Conservation (phyloP, 2,797 vertebrate genomes). For the Dipus sagitta region DNA sequence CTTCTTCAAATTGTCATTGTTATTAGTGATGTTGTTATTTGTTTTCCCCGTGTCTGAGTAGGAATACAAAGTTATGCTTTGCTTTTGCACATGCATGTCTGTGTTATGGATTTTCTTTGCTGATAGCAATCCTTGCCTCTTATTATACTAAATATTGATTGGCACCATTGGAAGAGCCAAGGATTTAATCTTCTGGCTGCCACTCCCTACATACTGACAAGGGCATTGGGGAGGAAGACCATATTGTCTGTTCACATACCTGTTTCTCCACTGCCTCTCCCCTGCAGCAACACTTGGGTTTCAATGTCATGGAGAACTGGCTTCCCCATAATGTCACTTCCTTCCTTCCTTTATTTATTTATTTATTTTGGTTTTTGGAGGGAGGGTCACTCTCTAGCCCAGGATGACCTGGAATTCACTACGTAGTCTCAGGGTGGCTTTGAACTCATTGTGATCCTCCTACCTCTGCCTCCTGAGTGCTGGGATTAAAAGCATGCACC, state of each 20-base stretch:
- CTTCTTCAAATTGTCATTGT: slow-evolving; percentile 26
- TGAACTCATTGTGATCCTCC: too few relatives aligned
- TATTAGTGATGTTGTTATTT: slow-evolving; percentile 61
- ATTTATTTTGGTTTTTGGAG: too few relatives aligned
- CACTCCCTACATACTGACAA: fast-evolving
- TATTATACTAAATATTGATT: slow-evolving; percentile 84
- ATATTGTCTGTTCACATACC: slow-evolving; percentile 41
- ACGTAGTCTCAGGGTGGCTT: too few relatives aligned
- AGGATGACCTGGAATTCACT: too few relatives aligned
- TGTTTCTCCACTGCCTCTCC: slow-evolving; percentile 4
- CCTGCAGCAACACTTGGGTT: slow-evolving; percentile 50
- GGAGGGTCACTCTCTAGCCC: too few relatives aligned
- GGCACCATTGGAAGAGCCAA: slow-evolving; percentile 76
- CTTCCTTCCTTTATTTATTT: not conserved
- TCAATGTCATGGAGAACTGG: not conserved
- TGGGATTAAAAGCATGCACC: too few relatives aligned
- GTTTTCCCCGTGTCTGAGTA: slow-evolving; percentile 68
- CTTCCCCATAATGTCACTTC: slow-evolving; percentile 46
- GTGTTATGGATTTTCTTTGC: slow-evolving; percentile 36
- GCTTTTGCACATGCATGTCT: not conserved
- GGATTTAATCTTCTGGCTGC: slow-evolving; percentile 76
- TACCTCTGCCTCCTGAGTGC: too few relatives aligned
- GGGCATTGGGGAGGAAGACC: not conserved
- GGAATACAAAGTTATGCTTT: slow-evolving; percentile 76
- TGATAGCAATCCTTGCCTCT: slow-evolving; percentile 80